Evolutionary conservation across 2,797 vertebrate genomes (phyloP), one percentile per base, ranked within the genome.

Genomic region (Astyanax mexicanus): DNA sequence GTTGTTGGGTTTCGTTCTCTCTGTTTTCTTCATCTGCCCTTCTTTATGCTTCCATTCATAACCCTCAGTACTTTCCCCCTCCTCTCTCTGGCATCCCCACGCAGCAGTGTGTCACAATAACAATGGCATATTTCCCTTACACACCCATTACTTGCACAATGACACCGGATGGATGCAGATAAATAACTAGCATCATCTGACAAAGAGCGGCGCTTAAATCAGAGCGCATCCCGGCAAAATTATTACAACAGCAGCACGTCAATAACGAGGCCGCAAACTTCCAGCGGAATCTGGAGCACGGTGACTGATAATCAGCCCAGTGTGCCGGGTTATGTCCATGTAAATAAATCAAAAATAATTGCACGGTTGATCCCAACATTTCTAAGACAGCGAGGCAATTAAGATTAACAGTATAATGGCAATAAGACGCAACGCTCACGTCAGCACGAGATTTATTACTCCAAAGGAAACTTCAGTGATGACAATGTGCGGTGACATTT

Each of bases 331-430:
- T 87, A 90, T 90, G 92, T 92, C 91, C 87, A 89, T 86, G 86
- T 87, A 89, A 89, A 92, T 93, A 91, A 90, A 93, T 92, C 91
- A 84, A 89, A 79, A 91, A 92, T 92, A 91, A 92, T 92, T 91
- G 89, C 83, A 86, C 74, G 77, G 82, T 85, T 87, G 78, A 80
- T 84, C 86, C 78, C 60, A 40, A 47, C 49, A 67, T 69, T 72
- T 73, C 55, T 51, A 64, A 71, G 69, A 42, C 60, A 52, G 27
- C 70, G 35, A 71, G 61, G 69, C 57, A 72, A 80, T 76, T 76
- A 69, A 67, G 72, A 69, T 49, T 62, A 77, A 75, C 62, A 72
- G 71, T 72, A 45, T 47, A n/a, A 68, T 68, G 27, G 42, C 69
- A 75, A 55, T 57, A 68, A 60, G 55, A 80, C 51, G n/a, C 37